These are phyloP conservation scores for Drosophila colorata DNA, from an alignment of 2,888 invertebrate species.

Conservation along the genomic window DNA sequence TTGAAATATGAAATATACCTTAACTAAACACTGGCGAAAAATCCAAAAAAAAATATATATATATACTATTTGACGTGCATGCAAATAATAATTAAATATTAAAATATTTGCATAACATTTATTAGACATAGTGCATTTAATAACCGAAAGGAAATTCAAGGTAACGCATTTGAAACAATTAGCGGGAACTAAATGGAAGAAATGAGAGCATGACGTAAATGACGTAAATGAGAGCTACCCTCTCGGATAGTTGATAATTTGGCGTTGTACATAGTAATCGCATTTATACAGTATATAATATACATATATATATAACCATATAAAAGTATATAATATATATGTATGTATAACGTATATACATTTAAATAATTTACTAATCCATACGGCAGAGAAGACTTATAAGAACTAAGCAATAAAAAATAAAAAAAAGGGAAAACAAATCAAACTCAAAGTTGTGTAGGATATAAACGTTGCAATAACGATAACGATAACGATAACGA, in stretches of 20 bases:
- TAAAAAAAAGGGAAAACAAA: conserved; percentile 19
- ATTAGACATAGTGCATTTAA: conserved; percentile 6
- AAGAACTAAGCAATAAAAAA: conserved; percentile 54
- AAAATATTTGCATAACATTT: background rate
- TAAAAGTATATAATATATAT: conserved; percentile 33
- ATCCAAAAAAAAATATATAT: background rate
- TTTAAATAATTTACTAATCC: conserved; percentile 49
- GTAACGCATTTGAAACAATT: background rate
- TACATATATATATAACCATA: conserved; percentile 25
- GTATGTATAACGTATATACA: conserved; percentile 27
- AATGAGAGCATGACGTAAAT: too few relatives aligned
- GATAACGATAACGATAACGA: conserved; percentile 13
- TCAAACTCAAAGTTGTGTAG: conserved; percentile 75
- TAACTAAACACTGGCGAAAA: conserved; percentile 8
- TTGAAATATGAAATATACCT: conserved; percentile 34
- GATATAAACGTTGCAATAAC: conserved; percentile 54
- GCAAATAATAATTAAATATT: conserved; percentile 22
- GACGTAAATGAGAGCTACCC: background rate
- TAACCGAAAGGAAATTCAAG: conserved; percentile 3
- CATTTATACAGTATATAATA: conserved; percentile 36
- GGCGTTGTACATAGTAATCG: conserved; percentile 63
- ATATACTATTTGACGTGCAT: conserved; percentile 30
- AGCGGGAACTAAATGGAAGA: background rate
- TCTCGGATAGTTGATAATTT: conserved; percentile 17
- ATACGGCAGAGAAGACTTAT: conserved; percentile 73